Percentiles rank a stretch among this genome's conserved stretches.
Conservation (phyloP, 2,888 invertebrate genomes). For the Platycnemis pennipes region DNA sequence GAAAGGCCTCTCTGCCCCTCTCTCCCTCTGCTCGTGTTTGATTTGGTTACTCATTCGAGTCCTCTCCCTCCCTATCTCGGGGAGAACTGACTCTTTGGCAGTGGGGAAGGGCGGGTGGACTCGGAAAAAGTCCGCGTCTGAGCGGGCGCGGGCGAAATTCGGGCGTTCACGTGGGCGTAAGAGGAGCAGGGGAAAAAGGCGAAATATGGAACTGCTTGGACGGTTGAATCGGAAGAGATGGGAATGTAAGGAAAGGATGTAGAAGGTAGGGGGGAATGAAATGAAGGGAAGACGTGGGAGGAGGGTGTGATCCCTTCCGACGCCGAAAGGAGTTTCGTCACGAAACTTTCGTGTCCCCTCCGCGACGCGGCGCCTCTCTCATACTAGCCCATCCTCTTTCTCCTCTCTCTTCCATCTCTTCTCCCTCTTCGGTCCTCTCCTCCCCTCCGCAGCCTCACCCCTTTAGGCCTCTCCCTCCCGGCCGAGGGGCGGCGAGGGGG, state of each 20-base stretch:
- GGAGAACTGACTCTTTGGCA: not conserved
- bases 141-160: no score
- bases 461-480: not conserved
- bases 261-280: not conserved
- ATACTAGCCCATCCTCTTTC: not conserved
- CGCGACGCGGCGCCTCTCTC: conserved; percentile 50
- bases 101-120: not conserved
- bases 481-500: not conserved
- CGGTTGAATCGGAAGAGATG: not conserved
- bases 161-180: no score
- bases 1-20: not conserved
- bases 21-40: not conserved
- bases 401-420: not conserved
- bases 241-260: not conserved
- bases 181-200: not conserved
- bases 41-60: not conserved
- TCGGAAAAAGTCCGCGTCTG: not conserved
- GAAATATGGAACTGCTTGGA: not conserved
- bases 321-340: not conserved
- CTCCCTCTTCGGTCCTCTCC: not conserved
- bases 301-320: not conserved
- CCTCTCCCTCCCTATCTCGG: no score
- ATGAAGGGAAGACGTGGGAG: not conserved
- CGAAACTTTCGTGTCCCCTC: conserved; percentile 47
- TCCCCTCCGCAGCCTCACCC: not conserved